phyloP scores from a whole-genome alignment of 2,113 vertebrate species.

The Lonchura striata region DNA sequence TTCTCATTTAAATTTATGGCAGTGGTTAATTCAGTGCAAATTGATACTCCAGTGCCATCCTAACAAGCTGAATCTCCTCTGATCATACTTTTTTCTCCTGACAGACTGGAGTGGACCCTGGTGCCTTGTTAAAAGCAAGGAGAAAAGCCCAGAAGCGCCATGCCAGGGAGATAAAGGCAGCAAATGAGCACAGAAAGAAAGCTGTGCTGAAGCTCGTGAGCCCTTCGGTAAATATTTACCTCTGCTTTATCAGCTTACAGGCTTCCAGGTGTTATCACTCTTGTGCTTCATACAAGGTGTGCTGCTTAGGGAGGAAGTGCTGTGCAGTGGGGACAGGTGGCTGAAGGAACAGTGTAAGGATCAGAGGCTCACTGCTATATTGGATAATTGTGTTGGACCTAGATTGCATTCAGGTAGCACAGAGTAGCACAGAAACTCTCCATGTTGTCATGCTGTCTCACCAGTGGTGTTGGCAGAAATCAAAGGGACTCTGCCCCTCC shows the following conservation, averaged over 20 bases:
- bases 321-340: neutral
- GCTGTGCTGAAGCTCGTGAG: constrained; percentile 77
- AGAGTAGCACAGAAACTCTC: neutral
- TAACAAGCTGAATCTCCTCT: neutral
- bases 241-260: neutral
- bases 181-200: constrained; percentile 43
- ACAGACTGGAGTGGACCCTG: constrained; percentile 88
- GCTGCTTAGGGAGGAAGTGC: neutral
- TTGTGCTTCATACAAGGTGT: neutral
- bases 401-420: neutral
- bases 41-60: neutral
- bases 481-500: neutral
- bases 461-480: neutral
- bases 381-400: neutral
- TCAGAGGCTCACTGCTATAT: neutral
- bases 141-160: constrained; percentile 77
- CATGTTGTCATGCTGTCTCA: neutral
- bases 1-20: neutral
- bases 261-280: neutral
- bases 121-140: constrained; percentile 71
- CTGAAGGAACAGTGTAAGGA: neutral
- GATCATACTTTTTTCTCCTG: neutral
- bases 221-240: neutral
- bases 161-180: constrained; percentile 63
- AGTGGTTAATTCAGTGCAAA: neutral